phyloP scores from a whole-genome alignment of 2,888 invertebrate genomes.

The Drepana falcataria region DNA sequence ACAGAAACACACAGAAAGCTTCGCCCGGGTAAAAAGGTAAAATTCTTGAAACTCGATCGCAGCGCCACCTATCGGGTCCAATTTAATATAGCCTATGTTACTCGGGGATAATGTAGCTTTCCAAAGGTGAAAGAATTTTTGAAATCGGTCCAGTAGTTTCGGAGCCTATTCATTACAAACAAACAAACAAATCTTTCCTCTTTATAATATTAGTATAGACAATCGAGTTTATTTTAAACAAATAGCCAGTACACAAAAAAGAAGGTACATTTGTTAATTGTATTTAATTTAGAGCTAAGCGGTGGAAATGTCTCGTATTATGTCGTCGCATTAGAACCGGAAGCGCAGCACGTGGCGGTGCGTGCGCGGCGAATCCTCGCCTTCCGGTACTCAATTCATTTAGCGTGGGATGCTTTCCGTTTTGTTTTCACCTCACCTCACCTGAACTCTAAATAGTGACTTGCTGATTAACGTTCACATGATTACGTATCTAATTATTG shows the following conservation, averaged over 20 bases:
- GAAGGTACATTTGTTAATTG: conserved; percentile 33
- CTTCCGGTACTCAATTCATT: conserved; percentile 52
- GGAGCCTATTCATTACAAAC: too few species aligned
- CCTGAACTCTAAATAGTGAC: conserved; percentile 1
- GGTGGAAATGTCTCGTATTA: conserved; percentile 76
- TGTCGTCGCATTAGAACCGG: conserved; percentile 70
- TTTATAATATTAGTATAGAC: too few species aligned
- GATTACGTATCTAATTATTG: neutral
- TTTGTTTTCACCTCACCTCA: conserved; percentile 11
- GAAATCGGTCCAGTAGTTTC: too few species aligned
- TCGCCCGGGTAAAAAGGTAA: too few species aligned
- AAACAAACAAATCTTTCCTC: too few species aligned
- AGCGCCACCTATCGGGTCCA: too few species aligned
- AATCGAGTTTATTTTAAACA: neutral
- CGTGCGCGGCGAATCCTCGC: conserved; percentile 65
- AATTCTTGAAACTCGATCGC: too few species aligned
- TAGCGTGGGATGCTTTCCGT: conserved; percentile 18
- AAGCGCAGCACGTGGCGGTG: conserved; percentile 64
- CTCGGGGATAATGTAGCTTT: too few species aligned
- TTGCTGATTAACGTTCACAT: conserved; percentile 7
- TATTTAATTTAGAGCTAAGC: conserved; percentile 43
- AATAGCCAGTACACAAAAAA: conserved; percentile 38
- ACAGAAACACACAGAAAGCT: too few species aligned
- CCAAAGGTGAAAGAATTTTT: too few species aligned
- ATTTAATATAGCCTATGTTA: too few species aligned